Base-by-base conservation (phyloP, 1,140 invertebrate species). In the Lordiphosa collinella region DNA sequence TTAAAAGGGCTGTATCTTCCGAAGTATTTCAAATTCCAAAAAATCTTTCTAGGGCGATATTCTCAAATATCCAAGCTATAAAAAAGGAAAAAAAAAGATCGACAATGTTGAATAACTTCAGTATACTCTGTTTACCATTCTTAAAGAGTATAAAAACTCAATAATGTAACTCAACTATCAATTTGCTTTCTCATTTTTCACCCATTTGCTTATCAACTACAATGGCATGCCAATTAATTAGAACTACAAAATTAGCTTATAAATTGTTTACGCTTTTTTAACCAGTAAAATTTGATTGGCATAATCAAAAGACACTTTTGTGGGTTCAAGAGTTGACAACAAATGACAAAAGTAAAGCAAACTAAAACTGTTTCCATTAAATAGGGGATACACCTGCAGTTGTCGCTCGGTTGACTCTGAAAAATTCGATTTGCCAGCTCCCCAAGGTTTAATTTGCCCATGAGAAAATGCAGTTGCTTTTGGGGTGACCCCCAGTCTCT, bases 381-480 rank as follows among this genome's bases (percentile, higher is more conserved):
- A 52, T 49, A 32, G 49, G 57, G 64, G 37, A 69, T 48, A 62
- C 43, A 69, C 64, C 64, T 67, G 54, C 54, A 44, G 16, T 9
- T 7, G 6, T 36, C 22, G 32, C 4, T 29, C 25, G 25, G 25
- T 29, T 29, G 25, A 6, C 5, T 5, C 25, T 25, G 22, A 25
- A 6, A 25, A 25, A 25, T 4, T 25, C 22, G 22, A 7, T 25
- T 29, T 29, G 25, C 25, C 25, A 29, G 25, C 25, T 29, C 25
- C 25, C 25, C 25, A 29, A 7, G 25, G 6, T 8, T 7, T 29
- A 8, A 5, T 8, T 29, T 29, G 8, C 25, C 25, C 25, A 29
- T 8, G 25, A 29, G 16, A 32, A 53, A 43, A 40, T 51, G 38
- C 37, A 63, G 52, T 63, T 63, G 60, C 62, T 47, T 41, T 65